phyloP scores from a whole-genome alignment of 2,113 vertebrate genomes.

The Istiophorus platypterus region DNA sequence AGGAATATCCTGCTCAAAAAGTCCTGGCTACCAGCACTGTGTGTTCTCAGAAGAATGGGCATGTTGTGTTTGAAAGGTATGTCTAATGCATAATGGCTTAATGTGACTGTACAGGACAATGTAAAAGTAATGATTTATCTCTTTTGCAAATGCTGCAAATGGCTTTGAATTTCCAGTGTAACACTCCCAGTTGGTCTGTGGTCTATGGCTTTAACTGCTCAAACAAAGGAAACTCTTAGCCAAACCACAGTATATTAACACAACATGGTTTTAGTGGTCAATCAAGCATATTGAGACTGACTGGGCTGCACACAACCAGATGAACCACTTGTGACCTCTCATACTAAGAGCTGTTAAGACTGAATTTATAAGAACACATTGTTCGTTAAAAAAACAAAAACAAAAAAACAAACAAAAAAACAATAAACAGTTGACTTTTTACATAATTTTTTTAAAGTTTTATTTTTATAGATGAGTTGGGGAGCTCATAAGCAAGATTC shows the following conservation, averaged over 20 bases:
- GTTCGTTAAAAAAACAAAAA: too few relatives aligned
- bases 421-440: too few relatives aligned
- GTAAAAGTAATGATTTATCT: neutral
- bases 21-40: neutral
- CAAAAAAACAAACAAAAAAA: too few relatives aligned
- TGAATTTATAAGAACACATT: too few relatives aligned
- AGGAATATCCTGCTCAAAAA: too few relatives aligned
- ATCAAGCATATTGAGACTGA: conserved; percentile 19
- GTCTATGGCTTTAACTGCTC: neutral
- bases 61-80: neutral
- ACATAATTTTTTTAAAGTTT: neutral
- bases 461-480: too few relatives aligned
- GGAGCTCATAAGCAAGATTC: neutral
- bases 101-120: neutral
- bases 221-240: neutral
- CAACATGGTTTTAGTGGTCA: conserved; percentile 6
- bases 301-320: neutral
- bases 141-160: conserved; percentile 10
- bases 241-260: neutral
- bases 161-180: neutral
- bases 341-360: neutral
- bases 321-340: neutral
- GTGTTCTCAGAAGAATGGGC: neutral
- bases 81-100: neutral
- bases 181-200: neutral